A percentile compares a stretch with the other conserved stretches of the same genome.
These are phyloP conservation scores for Noctilio leporinus DNA, from an alignment of 2,113 vertebrate genomes.

Conservation along the genomic window DNA sequence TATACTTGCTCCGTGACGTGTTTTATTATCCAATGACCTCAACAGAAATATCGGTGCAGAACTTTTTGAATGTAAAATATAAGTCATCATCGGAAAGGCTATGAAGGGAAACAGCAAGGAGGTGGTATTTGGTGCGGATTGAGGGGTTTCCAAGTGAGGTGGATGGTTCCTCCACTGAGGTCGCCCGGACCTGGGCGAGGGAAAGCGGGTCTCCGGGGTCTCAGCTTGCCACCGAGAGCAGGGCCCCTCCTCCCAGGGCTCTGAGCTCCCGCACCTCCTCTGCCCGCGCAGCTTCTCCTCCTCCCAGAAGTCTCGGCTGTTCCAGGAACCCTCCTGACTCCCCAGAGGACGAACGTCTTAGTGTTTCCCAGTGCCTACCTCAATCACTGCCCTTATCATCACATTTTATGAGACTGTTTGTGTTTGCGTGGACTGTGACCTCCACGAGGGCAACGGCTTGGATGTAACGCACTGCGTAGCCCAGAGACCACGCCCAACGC, in stretches of 20 bases:
- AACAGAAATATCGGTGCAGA: background rate
- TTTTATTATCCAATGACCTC: background rate
- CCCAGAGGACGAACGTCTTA: background rate
- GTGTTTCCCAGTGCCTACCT: background rate
- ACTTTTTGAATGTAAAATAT: background rate
- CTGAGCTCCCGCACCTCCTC: background rate
- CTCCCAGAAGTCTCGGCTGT: background rate
- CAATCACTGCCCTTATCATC: background rate
- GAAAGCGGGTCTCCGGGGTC: background rate
- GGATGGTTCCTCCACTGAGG: no score
- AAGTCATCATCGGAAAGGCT: background rate
- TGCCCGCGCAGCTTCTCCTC: background rate
- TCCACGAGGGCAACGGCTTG: background rate
- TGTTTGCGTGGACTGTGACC: constrained; percentile 37
- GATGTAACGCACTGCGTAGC: background rate
- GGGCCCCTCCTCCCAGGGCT: no score
- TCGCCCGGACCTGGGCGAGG: background rate
- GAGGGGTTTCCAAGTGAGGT: background rate
- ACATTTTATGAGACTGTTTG: background rate
- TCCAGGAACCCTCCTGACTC: background rate
- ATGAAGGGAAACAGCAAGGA: background rate
- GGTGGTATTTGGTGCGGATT: background rate
- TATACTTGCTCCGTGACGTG: background rate
- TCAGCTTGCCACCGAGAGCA: background rate
- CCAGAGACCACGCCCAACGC: background rate